Base-by-base conservation (phyloP, 2,888 invertebrate genomes). In the Gortyna flavago region DNA sequence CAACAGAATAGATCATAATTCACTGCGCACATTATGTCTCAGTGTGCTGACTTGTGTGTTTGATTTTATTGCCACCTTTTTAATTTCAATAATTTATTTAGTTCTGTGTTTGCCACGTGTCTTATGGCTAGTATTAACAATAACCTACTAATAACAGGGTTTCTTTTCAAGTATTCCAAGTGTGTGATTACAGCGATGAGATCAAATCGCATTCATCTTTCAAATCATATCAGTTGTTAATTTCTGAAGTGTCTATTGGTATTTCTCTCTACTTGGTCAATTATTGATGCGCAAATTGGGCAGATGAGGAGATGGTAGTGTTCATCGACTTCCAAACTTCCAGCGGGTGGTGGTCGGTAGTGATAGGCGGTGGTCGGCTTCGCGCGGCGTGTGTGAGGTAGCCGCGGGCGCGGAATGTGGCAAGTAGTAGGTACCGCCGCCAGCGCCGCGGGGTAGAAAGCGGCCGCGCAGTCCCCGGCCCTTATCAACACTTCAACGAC, bases 401-500 rank as follows among this genome's bases (percentile, higher is more conserved):
- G 89, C 88, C 90, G 87, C 90, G 80, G 90, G 90, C 89, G 85
- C 84, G 93, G 93, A 93, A 93, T 93, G 93, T 89, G 90, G 89
- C 89, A 88, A 87, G 81, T 86, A 86, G 85, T n/a, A n/a, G n/a
- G n/a, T 85, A 51, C 70, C 86, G 61, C 83, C 44, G 83, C 68
- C 84, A 79, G 80, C 84, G 94, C 94, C 94, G 87, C 93, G 72
- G 93, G 94, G 94, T 94, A 94, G 95, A 94, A 94, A 95, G 94
- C 90, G 90, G 87, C 89, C 88, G 83, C 75, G 79, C 85, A 89
- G 88, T 85, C 88, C 89, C 82, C 82, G 88, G 91, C 92, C 93
- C 92, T 90, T 87, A 88, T 87, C 88, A 83, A 81, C 83, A 85
- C 87, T 87, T 85, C 87, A 73, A 82, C 80, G 79, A 85, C 65